These are phyloP conservation scores for Gorsachius magnificus DNA, from an alignment of 2,797 vertebrate genomes.

Conservation along the genomic window DNA sequence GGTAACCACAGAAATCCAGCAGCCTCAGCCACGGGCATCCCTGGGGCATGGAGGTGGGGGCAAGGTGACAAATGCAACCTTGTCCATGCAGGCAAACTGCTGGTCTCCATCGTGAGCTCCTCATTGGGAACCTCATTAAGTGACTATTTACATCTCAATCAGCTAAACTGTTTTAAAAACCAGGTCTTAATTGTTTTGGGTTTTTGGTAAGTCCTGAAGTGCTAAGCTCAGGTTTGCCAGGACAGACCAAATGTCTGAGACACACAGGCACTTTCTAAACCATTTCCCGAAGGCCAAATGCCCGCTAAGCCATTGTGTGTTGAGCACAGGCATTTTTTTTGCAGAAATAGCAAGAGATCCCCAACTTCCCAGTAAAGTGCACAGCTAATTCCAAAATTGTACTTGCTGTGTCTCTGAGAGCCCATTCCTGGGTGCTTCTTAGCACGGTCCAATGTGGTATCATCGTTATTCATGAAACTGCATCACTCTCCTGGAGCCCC, in stretches of 20 bases:
- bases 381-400: neutral
- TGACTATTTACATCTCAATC: neutral
- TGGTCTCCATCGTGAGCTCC: neutral
- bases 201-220: neutral
- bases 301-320: neutral
- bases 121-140: neutral
- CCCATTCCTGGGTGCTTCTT: neutral
- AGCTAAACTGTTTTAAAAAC: neutral
- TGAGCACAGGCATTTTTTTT: neutral
- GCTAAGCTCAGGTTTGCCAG: neutral
- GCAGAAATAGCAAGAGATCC: neutral
- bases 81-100: neutral
- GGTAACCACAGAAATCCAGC: neutral
- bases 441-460: rapidly evolving
- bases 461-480: neutral
- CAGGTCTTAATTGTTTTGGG: neutral
- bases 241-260: neutral
- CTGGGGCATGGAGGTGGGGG: neutral
- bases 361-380: neutral
- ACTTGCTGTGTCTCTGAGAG: neutral
- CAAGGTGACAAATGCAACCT: neutral
- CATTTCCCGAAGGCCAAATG: neutral
- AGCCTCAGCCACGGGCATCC: neutral
- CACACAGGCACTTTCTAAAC: neutral
- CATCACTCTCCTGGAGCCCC: neutral